Conservation (phyloP, 1,140 invertebrate species). For the Ostrea denselamellosa region DNA sequence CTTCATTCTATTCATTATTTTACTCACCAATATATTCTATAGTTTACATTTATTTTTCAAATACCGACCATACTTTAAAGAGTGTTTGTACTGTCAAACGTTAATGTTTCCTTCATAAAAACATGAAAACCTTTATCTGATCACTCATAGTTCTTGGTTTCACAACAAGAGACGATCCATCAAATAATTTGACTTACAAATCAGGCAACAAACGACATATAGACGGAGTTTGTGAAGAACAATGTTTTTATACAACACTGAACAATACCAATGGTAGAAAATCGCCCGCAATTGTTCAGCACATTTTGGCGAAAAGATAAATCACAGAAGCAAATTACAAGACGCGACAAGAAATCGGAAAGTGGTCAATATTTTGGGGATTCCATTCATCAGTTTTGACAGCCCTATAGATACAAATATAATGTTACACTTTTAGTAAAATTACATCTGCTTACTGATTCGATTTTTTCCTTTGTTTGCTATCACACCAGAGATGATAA, state of each 20-base stretch:
- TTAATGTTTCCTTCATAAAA: too few relatives aligned
- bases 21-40: too few relatives aligned
- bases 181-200: not conserved
- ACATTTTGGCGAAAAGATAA: not conserved
- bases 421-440: slow-evolving; percentile 39
- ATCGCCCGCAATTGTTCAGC: not conserved
- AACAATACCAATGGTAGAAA: not conserved
- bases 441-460: slow-evolving; percentile 21
- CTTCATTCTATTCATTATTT: too few relatives aligned
- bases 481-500: not conserved
- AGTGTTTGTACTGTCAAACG: too few relatives aligned
- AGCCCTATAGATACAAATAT: slow-evolving; percentile 3
- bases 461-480: slow-evolving; percentile 29
- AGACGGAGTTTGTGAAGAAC: not conserved
- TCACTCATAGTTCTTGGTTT: not conserved
- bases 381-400: slow-evolving; percentile 15
- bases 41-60: too few relatives aligned
- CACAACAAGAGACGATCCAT: not conserved
- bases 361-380: slow-evolving; percentile 24
- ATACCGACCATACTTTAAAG: too few relatives aligned
- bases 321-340: slow-evolving; percentile 5
- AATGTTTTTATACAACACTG: slow-evolving; percentile 19
- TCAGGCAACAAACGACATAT: not conserved
- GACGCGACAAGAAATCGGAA: slow-evolving; percentile 38
- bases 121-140: too few relatives aligned